These are phyloP conservation scores for Pungitius pungitius DNA, from an alignment of 2,113 vertebrate genomes.

Conservation along the genomic window DNA sequence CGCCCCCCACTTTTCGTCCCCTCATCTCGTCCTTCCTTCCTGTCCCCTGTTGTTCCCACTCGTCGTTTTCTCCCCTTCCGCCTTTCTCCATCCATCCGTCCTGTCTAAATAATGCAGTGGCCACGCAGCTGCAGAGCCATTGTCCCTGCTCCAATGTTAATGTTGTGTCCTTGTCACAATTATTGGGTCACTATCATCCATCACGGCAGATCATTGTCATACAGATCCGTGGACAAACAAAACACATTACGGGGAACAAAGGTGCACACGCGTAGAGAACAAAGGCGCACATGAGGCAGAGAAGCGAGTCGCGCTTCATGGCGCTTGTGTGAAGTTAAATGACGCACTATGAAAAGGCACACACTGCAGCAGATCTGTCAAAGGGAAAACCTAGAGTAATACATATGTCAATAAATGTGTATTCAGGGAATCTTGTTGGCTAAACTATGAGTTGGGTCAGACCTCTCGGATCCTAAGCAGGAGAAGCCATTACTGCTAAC, in stretches of 20 bases:
- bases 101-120: conserved; percentile 70
- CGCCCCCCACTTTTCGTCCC: conserved; percentile 17
- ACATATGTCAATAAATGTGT: background rate
- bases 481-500: background rate
- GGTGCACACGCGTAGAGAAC: conserved; percentile 40
- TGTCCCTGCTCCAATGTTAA: conserved; percentile 72
- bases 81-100: conserved; percentile 54
- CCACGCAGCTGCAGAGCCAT: conserved; percentile 55
- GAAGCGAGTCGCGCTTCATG: conserved; percentile 19
- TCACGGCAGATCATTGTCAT: conserved; percentile 74
- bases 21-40: conserved; percentile 52
- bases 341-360: conserved; percentile 27
- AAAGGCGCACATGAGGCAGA: conserved; percentile 35
- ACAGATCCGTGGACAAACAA: conserved; percentile 59
- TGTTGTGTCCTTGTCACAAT: conserved; percentile 75
- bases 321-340: conserved; percentile 25
- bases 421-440: background rate
- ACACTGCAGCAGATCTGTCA: conserved; percentile 26
- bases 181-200: conserved; percentile 70
- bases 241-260: conserved; percentile 59
- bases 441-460: background rate
- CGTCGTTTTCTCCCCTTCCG: conserved; percentile 36
- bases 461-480: background rate
- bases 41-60: conserved; percentile 41
- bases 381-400: background rate